These are phyloP conservation scores for Jacana jacana DNA, from an alignment of 2,113 vertebrate genomes.

Conservation along the genomic window DNA sequence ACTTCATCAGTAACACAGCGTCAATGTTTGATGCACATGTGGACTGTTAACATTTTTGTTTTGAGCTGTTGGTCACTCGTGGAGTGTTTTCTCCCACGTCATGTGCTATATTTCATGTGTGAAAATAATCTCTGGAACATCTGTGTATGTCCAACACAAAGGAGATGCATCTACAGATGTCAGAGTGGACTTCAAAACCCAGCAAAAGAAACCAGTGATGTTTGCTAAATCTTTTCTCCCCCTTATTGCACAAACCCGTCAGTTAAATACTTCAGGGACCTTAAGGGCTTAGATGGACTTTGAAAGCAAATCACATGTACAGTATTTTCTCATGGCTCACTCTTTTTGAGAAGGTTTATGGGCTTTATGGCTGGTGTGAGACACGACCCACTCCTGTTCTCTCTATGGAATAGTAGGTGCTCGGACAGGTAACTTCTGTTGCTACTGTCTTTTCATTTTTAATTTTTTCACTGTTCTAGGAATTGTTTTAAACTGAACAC, in stretches of 20 bases:
- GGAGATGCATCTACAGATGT: conserved; percentile 61
- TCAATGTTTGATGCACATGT: not conserved
- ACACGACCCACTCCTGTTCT: conserved; percentile 79
- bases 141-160: not conserved
- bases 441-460: conserved; percentile 74
- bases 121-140: conserved; percentile 58
- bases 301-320: conserved; percentile 57
- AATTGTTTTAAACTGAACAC: conserved; percentile 60
- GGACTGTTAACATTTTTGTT: conserved; percentile 51
- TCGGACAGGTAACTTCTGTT: conserved; percentile 82
- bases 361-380: conserved; percentile 84
- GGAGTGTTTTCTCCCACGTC: conserved; percentile 46
- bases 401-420: conserved; percentile 83
- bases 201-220: conserved; percentile 29
- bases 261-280: conserved; percentile 45
- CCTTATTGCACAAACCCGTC: conserved; percentile 51
- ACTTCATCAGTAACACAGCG: conserved; percentile 31
- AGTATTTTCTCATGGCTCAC: conserved; percentile 76
- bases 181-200: conserved; percentile 55
- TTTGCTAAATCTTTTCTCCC: conserved; percentile 41
- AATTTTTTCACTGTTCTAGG: conserved; percentile 71
- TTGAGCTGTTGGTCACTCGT: conserved; percentile 7
- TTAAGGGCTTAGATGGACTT: conserved; percentile 64
- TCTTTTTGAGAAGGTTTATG: conserved; percentile 84
- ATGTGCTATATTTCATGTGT: conserved; percentile 38